Base-by-base conservation (phyloP, 2,797 vertebrate species). In the Acipenser ruthenus region DNA sequence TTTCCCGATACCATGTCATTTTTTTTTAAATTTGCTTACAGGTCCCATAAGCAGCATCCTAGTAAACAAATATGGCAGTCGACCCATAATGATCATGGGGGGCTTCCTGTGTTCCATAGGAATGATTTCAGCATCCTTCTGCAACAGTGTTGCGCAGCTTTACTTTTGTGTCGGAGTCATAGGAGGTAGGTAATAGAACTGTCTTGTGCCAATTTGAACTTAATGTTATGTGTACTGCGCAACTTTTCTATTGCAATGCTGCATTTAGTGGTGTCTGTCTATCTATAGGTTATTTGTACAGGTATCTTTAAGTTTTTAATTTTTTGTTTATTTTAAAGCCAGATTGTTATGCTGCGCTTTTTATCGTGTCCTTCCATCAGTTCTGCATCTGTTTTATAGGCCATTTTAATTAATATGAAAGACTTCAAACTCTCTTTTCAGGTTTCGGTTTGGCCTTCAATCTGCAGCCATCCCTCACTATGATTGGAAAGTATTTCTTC, bases 401-500 rank as follows among this genome's bases (percentile, higher is more conserved):
- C 37, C 37, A 37, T 37, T 37, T 37, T 37, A 37, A 4, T 37
- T 37, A 4, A 37, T 37, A 37, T 37, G 37, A 37, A 37, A 37
- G 37, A 37, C 37, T 37, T 37, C 37, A 0, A 37, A 37, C 70
- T 67, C 77, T 63, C 15, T 47, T 51, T 66, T 58, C 70, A 99
- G 96, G 96, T 78, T 82, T 98, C 69, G 96, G 96, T 50, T 87
- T 99, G 69, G 95, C 96, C 60, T 97, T 99, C 82, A 99, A 99
- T 84, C 89, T 98, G 66, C 96, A 99, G 75, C 96, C 96, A 8
- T 91, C 96, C 1, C 82, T 99, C 73, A 98, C 96, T 0, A 99
- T 99, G 88, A 93, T 99, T 15, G 96, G 96, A 65, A 96, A 81
- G 83, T 99, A 99, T 78, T 99, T 99, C 81, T 92, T 67, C 49